A percentile compares a stretch with the other conserved stretches of the same genome.
Conservation (phyloP, 2,797 vertebrate genomes). For the Enteromius afrohamiltoni region DNA sequence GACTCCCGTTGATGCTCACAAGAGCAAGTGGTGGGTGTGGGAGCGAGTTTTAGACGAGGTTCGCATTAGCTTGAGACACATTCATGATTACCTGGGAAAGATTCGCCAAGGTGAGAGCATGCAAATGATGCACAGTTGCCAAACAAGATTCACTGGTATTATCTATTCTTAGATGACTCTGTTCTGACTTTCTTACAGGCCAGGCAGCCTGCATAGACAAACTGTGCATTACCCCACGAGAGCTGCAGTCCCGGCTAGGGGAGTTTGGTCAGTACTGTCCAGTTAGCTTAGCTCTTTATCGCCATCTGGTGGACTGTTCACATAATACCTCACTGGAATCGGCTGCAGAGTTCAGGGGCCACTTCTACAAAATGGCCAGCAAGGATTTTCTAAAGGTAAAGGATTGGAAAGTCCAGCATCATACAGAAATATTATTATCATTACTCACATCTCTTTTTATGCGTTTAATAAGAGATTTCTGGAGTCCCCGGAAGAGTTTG, state of each 20-base stretch:
- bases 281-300: constrained; percentile 85
- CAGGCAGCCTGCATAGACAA: constrained; percentile 86
- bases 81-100: constrained; percentile 86
- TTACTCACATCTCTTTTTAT: constrained; percentile 26
- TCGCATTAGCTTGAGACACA: constrained; percentile 76
- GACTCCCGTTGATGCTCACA: constrained; percentile 81
- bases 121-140: not conserved
- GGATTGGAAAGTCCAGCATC: not conserved
- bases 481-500: constrained; percentile 82
- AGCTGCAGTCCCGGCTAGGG: constrained; percentile 83
- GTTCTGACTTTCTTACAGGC: constrained; percentile 71
- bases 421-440: not conserved
- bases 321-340: constrained; percentile 74
- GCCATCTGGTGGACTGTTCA: constrained; percentile 86
- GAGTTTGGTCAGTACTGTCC: constrained; percentile 91
- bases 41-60: constrained; percentile 77
- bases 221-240: constrained; percentile 86
- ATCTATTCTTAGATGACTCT: not conserved
- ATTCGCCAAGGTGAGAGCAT: constrained; percentile 79
- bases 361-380: constrained; percentile 90
- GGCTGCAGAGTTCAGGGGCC: constrained; percentile 84
- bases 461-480: constrained; percentile 83
- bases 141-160: not conserved
- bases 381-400: constrained; percentile 82
- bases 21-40: constrained; percentile 92